Conservation (phyloP, 2,888 invertebrate genomes). For the Epicampocera succincta region DNA sequence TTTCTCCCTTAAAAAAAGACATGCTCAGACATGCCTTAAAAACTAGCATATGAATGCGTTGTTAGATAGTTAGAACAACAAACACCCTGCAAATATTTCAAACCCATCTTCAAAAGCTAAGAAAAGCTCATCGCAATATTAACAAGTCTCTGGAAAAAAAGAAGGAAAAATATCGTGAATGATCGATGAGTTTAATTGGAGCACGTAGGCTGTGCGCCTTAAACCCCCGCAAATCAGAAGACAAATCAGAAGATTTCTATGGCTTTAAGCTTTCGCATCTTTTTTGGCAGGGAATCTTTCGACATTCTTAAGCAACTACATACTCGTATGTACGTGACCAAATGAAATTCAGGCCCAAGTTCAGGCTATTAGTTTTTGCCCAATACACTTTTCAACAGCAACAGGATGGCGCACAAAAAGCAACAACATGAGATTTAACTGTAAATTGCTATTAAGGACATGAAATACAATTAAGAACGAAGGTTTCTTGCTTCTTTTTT, state of each 20-base stretch:
- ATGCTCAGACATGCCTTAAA: too few relatives aligned
- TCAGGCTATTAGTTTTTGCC: constrained; percentile 1
- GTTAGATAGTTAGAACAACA: too few relatives aligned
- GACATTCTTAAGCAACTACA: not conserved
- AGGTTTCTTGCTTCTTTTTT: too few relatives aligned
- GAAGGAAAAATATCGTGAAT: not conserved
- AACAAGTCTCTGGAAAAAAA: constrained; percentile 1
- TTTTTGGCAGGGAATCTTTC: constrained; percentile 11
- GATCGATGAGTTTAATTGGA: constrained; percentile 28
- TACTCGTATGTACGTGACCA: constrained; percentile 51
- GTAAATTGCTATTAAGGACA: not conserved
- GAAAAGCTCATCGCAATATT: too few relatives aligned
- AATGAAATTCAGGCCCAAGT: constrained; percentile 15
- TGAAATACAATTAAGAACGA: constrained; percentile 13
- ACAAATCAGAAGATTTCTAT: constrained; percentile 25
- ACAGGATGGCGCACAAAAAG: not conserved
- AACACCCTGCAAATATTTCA: too few relatives aligned
- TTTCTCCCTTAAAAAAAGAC: too few relatives aligned
- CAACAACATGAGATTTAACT: not conserved
- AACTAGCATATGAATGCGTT: too few relatives aligned
- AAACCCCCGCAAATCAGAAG: constrained; percentile 2
- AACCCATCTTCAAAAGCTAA: too few relatives aligned
- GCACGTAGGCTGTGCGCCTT: constrained; percentile 9
- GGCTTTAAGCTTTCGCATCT: not conserved
- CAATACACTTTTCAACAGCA: not conserved